phyloP scores from a whole-genome alignment of 2,113 vertebrate species.

The Ptychochromis oligacanthus region DNA sequence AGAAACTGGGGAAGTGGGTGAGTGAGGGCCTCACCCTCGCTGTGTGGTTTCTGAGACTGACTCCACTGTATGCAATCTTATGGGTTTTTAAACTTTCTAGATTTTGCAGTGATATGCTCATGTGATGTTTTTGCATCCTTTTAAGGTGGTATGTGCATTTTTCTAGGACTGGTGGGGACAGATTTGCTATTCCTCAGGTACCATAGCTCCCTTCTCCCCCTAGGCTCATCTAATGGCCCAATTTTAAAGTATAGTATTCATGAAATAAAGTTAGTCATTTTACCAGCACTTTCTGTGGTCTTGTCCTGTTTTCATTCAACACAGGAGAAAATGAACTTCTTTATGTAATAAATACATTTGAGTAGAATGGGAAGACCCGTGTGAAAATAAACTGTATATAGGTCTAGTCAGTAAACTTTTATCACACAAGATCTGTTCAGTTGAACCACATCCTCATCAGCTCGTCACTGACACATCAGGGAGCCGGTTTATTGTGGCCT shows the following conservation, averaged over 20 bases:
- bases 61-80: too few species aligned
- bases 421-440: not conserved
- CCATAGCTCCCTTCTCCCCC: not conserved
- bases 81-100: too few species aligned
- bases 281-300: not conserved
- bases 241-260: not conserved
- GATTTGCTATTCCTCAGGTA: too few species aligned
- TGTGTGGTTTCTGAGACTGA: too few species aligned
- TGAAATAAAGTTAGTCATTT: not conserved
- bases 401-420: not conserved
- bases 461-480: not conserved
- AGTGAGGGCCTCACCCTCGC: too few species aligned
- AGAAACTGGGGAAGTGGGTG: too few species aligned
- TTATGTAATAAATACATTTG: not conserved
- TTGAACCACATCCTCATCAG: not conserved
- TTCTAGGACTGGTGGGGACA: too few species aligned
- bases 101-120: too few species aligned
- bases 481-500: too few species aligned
- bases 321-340: too few species aligned
- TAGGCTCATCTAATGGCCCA: not conserved
- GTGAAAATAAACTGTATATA: not conserved
- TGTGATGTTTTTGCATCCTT: too few species aligned
- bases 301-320: not conserved
- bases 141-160: too few species aligned
- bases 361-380: not conserved